Evolutionary conservation across 1,140 invertebrate species (phyloP), one percentile per base, ranked within the genome.

Genomic region (Penaeus japonicus): DNA sequence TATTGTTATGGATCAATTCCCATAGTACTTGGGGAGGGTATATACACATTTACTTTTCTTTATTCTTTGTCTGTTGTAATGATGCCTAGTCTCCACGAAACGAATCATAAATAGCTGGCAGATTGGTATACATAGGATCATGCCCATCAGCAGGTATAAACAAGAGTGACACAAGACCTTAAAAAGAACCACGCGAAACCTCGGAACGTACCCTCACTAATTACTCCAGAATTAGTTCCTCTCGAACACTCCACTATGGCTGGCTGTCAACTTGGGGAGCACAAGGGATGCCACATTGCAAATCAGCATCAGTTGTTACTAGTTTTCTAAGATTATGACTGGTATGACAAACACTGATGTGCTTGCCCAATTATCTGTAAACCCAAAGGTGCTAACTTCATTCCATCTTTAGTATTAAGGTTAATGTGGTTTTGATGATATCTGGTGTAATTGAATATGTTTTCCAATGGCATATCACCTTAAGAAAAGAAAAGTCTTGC

Each of bases 381-480:
- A 88, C 70, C 86, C 78, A 88, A 88, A 88, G 86, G 86, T 88
- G 86, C 86, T 88, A 88, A 88, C 39, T 88, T 82, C 86, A 88
- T 88, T 88, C 86, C 86, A 88, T 88, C 86, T 88, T 65, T 88
- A 88, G 86, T 82, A 70, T 88, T 88, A 88, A 88, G 86, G 86
- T 85, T 55, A 78, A 75, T 75, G 73, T 85, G 84, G 73, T 77
- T 54, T 77, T 85, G 27, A 85, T 78, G 78, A 78, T 84, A 70
- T 70, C 82, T 47, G 32, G 73, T 84, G 39, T 73, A 62, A 70
- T 84, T 70, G 73, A 84, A 84, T 84, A 47, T 84, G 82, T 84
- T 84, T 84, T 73, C 82, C 82, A 84, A 35, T 84, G 59, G 53
- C 59, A 84, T 84, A 84, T n/a, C 27, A 24, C 10, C 47, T 24